phyloP scores from a whole-genome alignment of 2,888 invertebrate species.

The Tethea ocularis region DNA sequence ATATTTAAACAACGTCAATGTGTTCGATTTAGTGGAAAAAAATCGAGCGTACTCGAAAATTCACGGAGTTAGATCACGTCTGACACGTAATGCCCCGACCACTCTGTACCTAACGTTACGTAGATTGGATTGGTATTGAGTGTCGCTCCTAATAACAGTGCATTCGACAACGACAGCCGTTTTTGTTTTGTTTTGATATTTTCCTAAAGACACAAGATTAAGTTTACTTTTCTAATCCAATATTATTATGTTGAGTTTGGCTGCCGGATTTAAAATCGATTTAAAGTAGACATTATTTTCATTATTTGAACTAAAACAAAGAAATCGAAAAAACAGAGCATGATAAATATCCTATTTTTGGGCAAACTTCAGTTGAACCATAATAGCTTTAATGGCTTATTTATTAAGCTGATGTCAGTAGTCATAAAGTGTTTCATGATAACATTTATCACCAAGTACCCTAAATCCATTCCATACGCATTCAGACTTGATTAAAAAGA shows the following conservation, averaged over 20 bases:
- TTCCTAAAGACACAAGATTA: background rate
- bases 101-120: slow-evolving; percentile 31
- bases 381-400: background rate
- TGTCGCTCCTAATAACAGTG: slow-evolving; percentile 36
- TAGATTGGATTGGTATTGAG: slow-evolving; percentile 41
- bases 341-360: too few relatives aligned
- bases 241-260: background rate
- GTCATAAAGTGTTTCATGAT: background rate
- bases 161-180: slow-evolving; percentile 26
- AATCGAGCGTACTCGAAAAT: slow-evolving; percentile 12
- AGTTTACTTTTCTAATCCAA: background rate
- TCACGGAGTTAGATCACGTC: slow-evolving; percentile 38
- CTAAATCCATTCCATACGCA: background rate
- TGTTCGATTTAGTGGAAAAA: slow-evolving; percentile 12
- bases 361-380: too few relatives aligned
- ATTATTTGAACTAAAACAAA: too few relatives aligned
- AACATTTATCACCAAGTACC: background rate
- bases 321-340: too few relatives aligned
- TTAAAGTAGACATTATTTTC: too few relatives aligned
- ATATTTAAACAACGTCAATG: slow-evolving; percentile 10
- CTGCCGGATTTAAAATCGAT: too few relatives aligned
- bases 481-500: slow-evolving; percentile 3
- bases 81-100: slow-evolving; percentile 35
- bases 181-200: slow-evolving; percentile 24
- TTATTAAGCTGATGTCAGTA: background rate